These are phyloP conservation scores for Falco biarmicus DNA, from an alignment of 2,797 vertebrate species.

Conservation along the genomic window DNA sequence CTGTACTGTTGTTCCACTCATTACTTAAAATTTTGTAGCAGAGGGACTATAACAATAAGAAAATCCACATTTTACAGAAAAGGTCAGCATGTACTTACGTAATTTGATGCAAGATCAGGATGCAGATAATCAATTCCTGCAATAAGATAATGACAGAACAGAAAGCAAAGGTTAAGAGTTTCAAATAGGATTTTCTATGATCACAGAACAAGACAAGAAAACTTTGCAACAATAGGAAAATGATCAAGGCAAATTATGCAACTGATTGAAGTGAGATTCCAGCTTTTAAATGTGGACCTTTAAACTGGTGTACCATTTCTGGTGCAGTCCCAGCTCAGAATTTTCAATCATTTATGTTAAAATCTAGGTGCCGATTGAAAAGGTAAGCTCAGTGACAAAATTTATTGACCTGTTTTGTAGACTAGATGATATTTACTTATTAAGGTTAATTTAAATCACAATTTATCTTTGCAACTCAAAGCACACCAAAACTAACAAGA, in stretches of 20 bases:
- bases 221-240: not conserved
- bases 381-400: not conserved
- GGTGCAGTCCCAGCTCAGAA: not conserved
- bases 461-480: not conserved
- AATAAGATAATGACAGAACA: constrained; percentile 72
- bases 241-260: not conserved
- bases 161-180: constrained; percentile 56
- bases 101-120: constrained; percentile 96
- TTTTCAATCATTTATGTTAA: not conserved
- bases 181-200: not conserved
- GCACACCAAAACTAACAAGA: not conserved
- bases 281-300: not conserved
- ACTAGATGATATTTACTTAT: not conserved
- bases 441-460: not conserved
- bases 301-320: not conserved
- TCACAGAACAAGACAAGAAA: not conserved
- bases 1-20: not conserved
- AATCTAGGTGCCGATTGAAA: not conserved
- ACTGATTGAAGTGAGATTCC: not conserved
- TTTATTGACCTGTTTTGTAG: not conserved
- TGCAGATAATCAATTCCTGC: constrained; percentile 98
- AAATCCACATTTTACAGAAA: not conserved
- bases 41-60: not conserved
- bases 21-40: not conserved
- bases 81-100: constrained; percentile 87